Evolutionary conservation across 2,797 vertebrate species (phyloP), one percentile per base, ranked within the genome.

Genomic region (Aphelocoma californica): DNA sequence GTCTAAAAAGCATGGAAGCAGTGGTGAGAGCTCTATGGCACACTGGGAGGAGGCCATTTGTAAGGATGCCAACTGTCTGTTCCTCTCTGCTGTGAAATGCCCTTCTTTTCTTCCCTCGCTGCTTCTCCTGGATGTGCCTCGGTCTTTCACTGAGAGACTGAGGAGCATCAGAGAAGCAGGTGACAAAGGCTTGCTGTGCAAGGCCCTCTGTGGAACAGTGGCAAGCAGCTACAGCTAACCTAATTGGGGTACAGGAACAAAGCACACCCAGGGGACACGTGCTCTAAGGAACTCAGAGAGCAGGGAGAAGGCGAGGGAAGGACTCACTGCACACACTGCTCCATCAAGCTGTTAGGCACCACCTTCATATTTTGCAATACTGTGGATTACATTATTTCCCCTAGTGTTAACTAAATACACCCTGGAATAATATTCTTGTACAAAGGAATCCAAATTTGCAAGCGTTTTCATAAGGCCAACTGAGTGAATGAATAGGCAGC

Each of bases 141-240:
- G 0, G 36, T 28, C 25, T 65, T 69, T 47, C 58, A 62, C 14
- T 0, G 0, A 10, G 36, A 58, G 31, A 16, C 34, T 4, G n/a
- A 74, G 61, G 45, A 58, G 51, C 45, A 56, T 8, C 64, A 38
- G 60, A 80, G 81, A 47, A 79, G 6, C 40, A 66, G 64, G n/a
- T 31, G 44, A 53, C 1, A 4, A 45, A 51, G 56, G 32, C 24
- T 31, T 38, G 31, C 5, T 70, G 69, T 19, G 24, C 57, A 58
- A 83, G 29, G 61, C 10, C 18, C 48, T 71, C 53, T 34, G 17
- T 18, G 56, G 18, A 86, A 34, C n/a, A 50, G 40, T 0, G 15
- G 44, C 48, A 57, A 77, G 48, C 40, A 88, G 54, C 31, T 51
- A 9, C 47, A 26, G 8, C 50, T 38, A 19, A 70, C 28, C 42